phyloP scores from a whole-genome alignment of 1,140 invertebrate species.

The Reticulitermes speratus region DNA sequence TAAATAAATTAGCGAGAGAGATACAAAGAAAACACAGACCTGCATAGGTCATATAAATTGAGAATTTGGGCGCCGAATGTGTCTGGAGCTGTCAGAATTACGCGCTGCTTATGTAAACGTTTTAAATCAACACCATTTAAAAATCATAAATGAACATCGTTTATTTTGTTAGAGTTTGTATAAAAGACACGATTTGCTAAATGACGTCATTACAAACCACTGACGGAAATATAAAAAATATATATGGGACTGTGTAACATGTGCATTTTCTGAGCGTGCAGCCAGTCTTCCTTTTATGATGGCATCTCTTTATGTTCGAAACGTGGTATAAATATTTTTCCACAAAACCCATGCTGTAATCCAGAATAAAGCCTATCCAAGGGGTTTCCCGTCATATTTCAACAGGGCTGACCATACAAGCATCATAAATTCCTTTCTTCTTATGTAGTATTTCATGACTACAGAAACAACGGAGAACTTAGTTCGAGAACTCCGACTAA shows the following conservation, averaged over 20 bases:
- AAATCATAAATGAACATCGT: conserved; percentile 2
- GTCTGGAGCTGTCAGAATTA: not conserved
- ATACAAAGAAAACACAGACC: not conserved
- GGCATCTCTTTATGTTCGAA: too few relatives aligned
- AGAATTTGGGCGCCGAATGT: conserved; percentile 9
- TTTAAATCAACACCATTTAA: conserved; percentile 17
- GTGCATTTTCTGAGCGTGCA: conserved; percentile 6
- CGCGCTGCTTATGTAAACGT: not conserved
- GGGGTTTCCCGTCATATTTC: too few relatives aligned
- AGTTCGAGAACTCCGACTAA: too few relatives aligned
- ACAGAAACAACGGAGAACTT: too few relatives aligned
- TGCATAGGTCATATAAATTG: not conserved
- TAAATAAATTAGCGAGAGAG: not conserved
- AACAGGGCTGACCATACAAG: too few relatives aligned
- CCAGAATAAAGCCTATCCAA: too few relatives aligned
- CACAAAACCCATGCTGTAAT: too few relatives aligned
- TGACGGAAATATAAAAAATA: not conserved
- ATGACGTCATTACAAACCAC: not conserved
- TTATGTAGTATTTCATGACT: too few relatives aligned
- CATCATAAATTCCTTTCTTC: too few relatives aligned
- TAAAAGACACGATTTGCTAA: not conserved
- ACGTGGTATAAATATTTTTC: too few relatives aligned
- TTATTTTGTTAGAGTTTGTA: not conserved
- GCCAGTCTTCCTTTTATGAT: too few relatives aligned
- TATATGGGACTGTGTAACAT: not conserved